A percentile compares a stretch with the other conserved stretches of the same genome.
Conservation (phyloP, 2,113 vertebrate genomes). For the Rynchops niger region DNA sequence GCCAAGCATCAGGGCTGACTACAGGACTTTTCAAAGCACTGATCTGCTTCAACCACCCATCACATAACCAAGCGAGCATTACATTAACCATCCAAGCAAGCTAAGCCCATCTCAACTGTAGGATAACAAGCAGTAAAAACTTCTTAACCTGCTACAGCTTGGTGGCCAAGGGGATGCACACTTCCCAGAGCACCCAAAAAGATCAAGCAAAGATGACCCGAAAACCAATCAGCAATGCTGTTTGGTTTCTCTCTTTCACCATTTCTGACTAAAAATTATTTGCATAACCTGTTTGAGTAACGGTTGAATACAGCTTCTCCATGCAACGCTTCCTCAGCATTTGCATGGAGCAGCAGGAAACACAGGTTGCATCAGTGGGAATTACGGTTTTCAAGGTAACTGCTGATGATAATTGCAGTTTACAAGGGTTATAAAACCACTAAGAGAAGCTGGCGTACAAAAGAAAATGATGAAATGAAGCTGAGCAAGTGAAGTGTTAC, state of each 20-base stretch:
- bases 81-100: not conserved
- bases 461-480: not conserved
- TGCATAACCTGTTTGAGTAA: not conserved
- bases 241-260: not conserved
- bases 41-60: not conserved
- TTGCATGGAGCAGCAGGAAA: not conserved
- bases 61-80: rapidly evolving
- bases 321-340: not conserved
- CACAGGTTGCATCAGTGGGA: not conserved
- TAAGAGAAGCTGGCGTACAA: not conserved
- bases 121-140: not conserved
- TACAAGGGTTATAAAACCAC: not conserved
- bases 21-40: not conserved
- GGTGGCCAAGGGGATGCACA: rapidly evolving
- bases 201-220: not conserved
- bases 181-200: not conserved
- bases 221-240: not conserved
- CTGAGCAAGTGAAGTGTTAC: not conserved
- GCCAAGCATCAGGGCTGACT: not conserved
- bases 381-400: not conserved
- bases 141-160: not conserved
- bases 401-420: not conserved
- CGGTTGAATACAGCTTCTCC: not conserved
- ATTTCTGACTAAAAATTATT: not conserved
- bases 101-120: not conserved